These are phyloP conservation scores for Motacilla tschutschensis DNA, from an alignment of 2,113 vertebrate species.

Conservation along the genomic window DNA sequence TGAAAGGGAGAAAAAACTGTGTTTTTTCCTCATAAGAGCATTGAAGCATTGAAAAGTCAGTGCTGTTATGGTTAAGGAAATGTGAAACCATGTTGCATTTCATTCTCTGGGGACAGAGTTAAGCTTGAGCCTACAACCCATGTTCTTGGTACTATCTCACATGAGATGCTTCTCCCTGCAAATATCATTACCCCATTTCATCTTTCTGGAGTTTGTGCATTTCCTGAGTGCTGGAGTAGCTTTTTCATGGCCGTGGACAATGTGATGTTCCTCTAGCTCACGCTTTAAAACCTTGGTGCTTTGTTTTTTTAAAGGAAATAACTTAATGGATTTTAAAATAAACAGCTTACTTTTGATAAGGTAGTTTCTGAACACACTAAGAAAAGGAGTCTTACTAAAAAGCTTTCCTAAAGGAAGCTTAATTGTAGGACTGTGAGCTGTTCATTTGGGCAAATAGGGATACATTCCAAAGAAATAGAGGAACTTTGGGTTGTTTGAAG, in stretches of 20 bases:
- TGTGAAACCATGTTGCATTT: neutral
- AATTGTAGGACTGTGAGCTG: neutral
- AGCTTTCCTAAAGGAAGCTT: neutral
- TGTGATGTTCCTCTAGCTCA: neutral
- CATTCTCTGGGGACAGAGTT: neutral
- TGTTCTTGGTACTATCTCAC: neutral
- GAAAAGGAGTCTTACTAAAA: neutral
- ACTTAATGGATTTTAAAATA: neutral
- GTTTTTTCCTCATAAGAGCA: fast-evolving
- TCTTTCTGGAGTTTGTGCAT: neutral
- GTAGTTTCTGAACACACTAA: neutral
- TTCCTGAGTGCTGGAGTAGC: neutral
- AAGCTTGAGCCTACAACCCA: neutral
- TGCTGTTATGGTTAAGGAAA: neutral
- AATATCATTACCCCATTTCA: neutral
- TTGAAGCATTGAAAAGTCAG: neutral
- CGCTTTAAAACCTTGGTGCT: neutral
- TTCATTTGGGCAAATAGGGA: neutral
- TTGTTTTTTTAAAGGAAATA: neutral
- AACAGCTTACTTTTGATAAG: neutral
- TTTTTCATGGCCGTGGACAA: neutral
- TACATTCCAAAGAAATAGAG: neutral
- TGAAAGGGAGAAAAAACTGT: fast-evolving
- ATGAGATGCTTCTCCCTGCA: neutral
- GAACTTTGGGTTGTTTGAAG: conserved; percentile 13